Evolutionary conservation across 2,113 vertebrate genomes (phyloP).

Genomic region (Oryzias woworae): DNA sequence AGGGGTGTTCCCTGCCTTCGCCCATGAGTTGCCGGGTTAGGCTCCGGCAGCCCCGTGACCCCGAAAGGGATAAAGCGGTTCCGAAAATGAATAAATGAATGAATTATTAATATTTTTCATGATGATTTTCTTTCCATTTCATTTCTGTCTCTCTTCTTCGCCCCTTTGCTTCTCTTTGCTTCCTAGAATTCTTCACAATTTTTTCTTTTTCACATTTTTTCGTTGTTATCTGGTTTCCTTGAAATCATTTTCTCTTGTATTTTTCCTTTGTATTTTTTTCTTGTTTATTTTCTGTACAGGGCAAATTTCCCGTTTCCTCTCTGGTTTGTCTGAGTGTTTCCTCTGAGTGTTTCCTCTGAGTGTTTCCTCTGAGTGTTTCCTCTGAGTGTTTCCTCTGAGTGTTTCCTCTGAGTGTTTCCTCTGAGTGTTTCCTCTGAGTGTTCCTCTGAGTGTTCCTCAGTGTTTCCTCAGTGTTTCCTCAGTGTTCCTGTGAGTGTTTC

Average conservation of each 20-base stretch:
- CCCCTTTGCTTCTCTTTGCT: not conserved
- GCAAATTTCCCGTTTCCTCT: not conserved
- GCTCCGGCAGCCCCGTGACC: no score
- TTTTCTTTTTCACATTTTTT: not conserved
- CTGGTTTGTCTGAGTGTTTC: not conserved
- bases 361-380: not conserved
- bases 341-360: accelerated
- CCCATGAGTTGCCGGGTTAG: no score
- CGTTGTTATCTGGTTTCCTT: no score
- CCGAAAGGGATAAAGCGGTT: no score
- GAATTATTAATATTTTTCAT: no score
- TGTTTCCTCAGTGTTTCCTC: no score
- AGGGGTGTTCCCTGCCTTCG: no score
- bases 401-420: no score
- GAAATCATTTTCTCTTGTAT: not conserved
- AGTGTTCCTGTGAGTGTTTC: accelerated
- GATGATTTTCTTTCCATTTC: no score
- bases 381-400: not conserved
- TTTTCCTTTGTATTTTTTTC: not conserved
- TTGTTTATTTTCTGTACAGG: no score
- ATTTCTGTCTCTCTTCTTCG: not conserved
- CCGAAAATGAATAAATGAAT: no score
- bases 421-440: not conserved
- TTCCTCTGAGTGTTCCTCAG: accelerated
- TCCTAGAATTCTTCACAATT: accelerated